Evolutionary conservation across 2,888 invertebrate genomes (phyloP).

Genomic region (Cloeon dipterum): DNA sequence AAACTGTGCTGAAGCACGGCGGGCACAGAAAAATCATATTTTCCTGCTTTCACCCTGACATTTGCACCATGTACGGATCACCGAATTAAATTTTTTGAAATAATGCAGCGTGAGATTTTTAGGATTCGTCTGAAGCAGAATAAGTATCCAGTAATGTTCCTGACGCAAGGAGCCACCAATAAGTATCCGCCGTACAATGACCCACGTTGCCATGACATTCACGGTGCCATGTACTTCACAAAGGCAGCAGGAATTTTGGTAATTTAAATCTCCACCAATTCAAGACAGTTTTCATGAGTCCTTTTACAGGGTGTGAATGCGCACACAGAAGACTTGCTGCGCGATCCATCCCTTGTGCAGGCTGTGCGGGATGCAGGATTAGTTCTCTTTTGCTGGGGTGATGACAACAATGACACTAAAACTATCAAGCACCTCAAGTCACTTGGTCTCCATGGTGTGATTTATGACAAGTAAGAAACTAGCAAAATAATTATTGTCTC

Average conservation of each 20-base stretch:
- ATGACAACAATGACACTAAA: slow-evolving; percentile 73
- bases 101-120: slow-evolving; percentile 4
- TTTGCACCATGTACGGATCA: slow-evolving; percentile 61
- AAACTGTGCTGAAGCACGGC: slow-evolving; percentile 59
- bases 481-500: neutral
- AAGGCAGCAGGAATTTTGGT: slow-evolving; percentile 54
- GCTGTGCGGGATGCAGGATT: slow-evolving; percentile 57
- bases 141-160: slow-evolving; percentile 86
- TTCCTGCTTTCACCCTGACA: slow-evolving; percentile 89
- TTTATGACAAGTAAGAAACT: slow-evolving; percentile 80
- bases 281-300: no score
- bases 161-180: slow-evolving; percentile 54
- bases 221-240: slow-evolving; percentile 63
- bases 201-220: slow-evolving; percentile 56
- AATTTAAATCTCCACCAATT: slow-evolving; percentile 10
- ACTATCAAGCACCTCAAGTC: slow-evolving; percentile 69
- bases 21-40: slow-evolving; percentile 68
- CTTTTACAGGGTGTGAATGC: slow-evolving; percentile 57
- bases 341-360: slow-evolving; percentile 61
- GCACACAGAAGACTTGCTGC: slow-evolving; percentile 74
- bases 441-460: slow-evolving; percentile 83
- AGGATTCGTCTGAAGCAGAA: slow-evolving; percentile 82
- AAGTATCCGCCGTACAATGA: slow-evolving; percentile 65
- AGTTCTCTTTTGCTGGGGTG: slow-evolving; percentile 93
- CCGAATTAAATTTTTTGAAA: neutral